These are phyloP conservation scores for Nomada goodeniana DNA, from an alignment of 2,888 invertebrate genomes.

Conservation along the genomic window DNA sequence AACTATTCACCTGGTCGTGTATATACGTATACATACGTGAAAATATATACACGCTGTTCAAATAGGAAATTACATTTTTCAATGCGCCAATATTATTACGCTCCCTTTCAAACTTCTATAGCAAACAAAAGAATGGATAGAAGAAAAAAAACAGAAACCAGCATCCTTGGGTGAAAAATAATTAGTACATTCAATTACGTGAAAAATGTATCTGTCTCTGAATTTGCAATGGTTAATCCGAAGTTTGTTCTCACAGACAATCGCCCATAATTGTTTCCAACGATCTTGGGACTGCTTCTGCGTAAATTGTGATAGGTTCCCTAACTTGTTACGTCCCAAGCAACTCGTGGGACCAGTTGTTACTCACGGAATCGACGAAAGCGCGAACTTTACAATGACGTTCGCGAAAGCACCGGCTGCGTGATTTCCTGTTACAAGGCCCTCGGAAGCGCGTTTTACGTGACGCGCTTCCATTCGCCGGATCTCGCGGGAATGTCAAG, in stretches of 20 bases:
- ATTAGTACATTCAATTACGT: too few species aligned
- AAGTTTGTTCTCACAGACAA: background rate
- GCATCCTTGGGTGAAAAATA: background rate
- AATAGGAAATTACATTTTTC: background rate
- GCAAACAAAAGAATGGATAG: background rate
- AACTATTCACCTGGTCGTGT: too few species aligned
- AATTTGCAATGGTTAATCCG: too few species aligned
- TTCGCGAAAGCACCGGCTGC: background rate
- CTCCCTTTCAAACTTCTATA: background rate
- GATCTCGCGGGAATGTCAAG: conserved; percentile 73
- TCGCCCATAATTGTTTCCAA: background rate
- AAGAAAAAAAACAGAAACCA: background rate
- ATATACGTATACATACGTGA: too few species aligned
- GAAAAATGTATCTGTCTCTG: too few species aligned
- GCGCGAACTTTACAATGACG: conserved; percentile 1
- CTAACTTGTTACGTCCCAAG: conserved; percentile 12
- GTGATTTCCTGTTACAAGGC: conserved; percentile 40
- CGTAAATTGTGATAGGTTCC: background rate
- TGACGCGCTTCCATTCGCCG: conserved; percentile 61
- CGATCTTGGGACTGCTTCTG: background rate
- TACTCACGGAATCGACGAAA: background rate
- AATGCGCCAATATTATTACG: too few species aligned
- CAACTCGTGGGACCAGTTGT: conserved; percentile 1
- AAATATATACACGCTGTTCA: background rate
- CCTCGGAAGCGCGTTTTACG: conserved; percentile 50